Evolutionary conservation across 2,797 vertebrate genomes (phyloP), one percentile per base, ranked within the genome.

Genomic region (Melopsittacus undulatus): DNA sequence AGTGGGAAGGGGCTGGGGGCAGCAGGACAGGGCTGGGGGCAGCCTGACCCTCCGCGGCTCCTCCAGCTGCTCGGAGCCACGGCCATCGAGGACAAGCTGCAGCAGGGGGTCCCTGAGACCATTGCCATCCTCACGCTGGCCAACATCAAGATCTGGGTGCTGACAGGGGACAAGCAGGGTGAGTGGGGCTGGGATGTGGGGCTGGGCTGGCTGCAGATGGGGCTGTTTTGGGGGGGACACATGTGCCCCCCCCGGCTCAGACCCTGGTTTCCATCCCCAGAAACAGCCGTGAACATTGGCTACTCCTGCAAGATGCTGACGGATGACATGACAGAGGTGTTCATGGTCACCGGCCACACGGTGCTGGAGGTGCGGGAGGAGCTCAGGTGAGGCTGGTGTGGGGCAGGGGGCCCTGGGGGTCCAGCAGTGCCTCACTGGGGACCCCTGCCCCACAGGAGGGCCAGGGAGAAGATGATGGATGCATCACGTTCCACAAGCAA

Each of bases 251-350:
- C n/a, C 27, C 10, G 15, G 29, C 62, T 95, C 34, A 88, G 38
- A 15, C 48, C 27, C 17, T 18, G 11, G 10, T 51, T 22, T 75
- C 34, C 8, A 3, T 22, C 27, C 82, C 43, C 96, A 99, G 99
- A 99, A 97, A 99, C 99, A 0, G 99, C 99, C 0, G 98, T 99
- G 94, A 99, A 99, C 95, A 99, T 99, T 0, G 99, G 99, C 46
- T 99, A 99, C 93, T 99, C 99, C 42, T 99, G 99, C 97, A 99
- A 99, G 98, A 99, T 99, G 99, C 97, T 99, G 97, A 99, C 98
- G 0, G 99, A 99, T 1, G 98, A 99, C 78, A 99, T 99, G 99
- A 98, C 98, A 0, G 99, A 99, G 92, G 98, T 99, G 89, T 99
- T 99, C 30, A 95, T 99, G 52, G 98, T 99, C 67, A 98, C 98